A percentile compares a stretch with the other conserved stretches of the same genome.
phyloP scores from a whole-genome alignment of 1,140 invertebrate genomes.

The Philotrypesis tridentata region DNA sequence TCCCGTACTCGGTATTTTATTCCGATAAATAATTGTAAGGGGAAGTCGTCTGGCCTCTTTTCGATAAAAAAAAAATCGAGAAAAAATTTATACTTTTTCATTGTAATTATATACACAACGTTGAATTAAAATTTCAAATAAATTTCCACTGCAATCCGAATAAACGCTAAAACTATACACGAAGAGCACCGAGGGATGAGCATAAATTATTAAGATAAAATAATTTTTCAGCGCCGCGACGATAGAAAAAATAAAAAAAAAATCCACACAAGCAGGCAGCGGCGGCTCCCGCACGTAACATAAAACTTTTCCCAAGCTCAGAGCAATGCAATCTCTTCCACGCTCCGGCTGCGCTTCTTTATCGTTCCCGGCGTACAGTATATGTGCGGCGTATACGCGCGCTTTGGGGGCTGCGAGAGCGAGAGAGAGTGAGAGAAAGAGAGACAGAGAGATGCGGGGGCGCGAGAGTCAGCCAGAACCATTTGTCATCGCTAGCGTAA shows the following conservation, averaged over 20 bases:
- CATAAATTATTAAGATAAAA: too few relatives aligned
- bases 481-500: slow-evolving; percentile 45
- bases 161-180: too few relatives aligned
- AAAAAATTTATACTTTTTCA: too few relatives aligned
- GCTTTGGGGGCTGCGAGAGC: neutral
- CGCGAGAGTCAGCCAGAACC: slow-evolving; percentile 20
- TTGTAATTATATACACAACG: too few relatives aligned
- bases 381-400: neutral
- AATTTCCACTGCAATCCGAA: too few relatives aligned
- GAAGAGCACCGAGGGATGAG: too few relatives aligned
- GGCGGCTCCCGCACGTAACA: neutral
- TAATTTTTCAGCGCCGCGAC: neutral
- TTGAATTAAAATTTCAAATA: too few relatives aligned
- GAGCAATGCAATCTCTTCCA: neutral
- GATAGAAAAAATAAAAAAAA: neutral
- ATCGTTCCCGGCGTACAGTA: neutral
- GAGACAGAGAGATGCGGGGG: slow-evolving; percentile 20
- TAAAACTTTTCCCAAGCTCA: neutral
- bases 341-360: slow-evolving; percentile 3
- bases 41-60: too few relatives aligned
- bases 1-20: too few relatives aligned
- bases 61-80: too few relatives aligned
- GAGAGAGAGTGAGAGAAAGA: too few relatives aligned
- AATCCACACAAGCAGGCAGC: neutral
- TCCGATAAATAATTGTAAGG: too few relatives aligned